Base-by-base conservation (phyloP, 2,113 vertebrate genomes). In the Thunnus maccoyii region DNA sequence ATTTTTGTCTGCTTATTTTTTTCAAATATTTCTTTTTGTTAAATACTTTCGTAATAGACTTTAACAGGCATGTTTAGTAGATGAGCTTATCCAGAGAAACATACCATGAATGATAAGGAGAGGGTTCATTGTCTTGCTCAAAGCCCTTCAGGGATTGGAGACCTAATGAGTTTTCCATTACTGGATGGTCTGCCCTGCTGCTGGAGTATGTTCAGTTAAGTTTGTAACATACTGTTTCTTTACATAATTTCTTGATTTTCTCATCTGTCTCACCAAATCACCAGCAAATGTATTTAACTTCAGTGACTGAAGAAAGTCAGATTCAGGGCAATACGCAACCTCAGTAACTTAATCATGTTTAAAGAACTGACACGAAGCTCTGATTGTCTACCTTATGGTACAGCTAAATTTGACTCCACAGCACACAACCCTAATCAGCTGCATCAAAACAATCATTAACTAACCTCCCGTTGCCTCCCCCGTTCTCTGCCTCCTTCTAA, bases 401-500 rank as follows among this genome's bases (percentile, higher is more conserved):
- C 30, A 51, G 81, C 86, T 92, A 85, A 72, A 90, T 92, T 78
- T 88, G 85, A 88, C 82, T 90, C 55, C 61, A 60, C 79, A 71
- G 83, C 84, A 88, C 84, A 92, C 79, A 91, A 58, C 77, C 78
- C 84, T 92, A 92, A 95, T 94, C 91, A 93, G 87, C 65, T 78
- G 85, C 89, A 92, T 89, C 87, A 88, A 92, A 95, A 93, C 92
- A 93, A 92, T 93, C 86, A 94, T 95, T 95, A 93, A 89, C 91
- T 74, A 80, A 66, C 63, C 89, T 84, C 88, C 88, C 32, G 75
- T 78, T 85, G 81, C 58, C 73, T 52, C 52, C 80, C 71, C 71
- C 47, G 20, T 52, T 75, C 63, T 76, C 75, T 62, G 80, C 62
- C 82, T 88, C 84, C 64, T 52, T 84, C 79, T 74, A 58, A 15